phyloP scores from a whole-genome alignment of 2,113 vertebrate species.

The Lethenteron camtschaticum region DNA sequence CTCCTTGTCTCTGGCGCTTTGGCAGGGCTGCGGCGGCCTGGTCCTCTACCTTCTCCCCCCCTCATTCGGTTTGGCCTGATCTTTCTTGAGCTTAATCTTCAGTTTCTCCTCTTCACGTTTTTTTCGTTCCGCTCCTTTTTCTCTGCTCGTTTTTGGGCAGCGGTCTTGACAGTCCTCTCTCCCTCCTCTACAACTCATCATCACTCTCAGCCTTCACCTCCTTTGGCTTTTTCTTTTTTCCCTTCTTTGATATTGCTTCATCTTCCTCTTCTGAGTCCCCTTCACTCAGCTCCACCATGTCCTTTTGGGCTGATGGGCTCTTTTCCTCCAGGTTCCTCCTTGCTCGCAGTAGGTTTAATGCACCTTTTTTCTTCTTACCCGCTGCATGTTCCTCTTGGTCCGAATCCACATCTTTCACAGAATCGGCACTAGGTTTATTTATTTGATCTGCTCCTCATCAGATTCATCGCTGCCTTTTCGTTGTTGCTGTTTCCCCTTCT shows the following conservation, averaged over 20 bases:
- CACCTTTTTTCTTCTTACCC: too few relatives aligned
- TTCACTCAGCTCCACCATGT: conserved; percentile 9
- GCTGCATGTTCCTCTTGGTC: too few relatives aligned
- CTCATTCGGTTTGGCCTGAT: conserved; percentile 45
- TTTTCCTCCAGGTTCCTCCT: too few relatives aligned
- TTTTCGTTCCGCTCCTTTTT: conserved; percentile 87
- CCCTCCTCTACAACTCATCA: conserved; percentile 27
- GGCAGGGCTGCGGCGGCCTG: conserved; percentile 17
- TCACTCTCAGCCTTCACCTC: conserved; percentile 29
- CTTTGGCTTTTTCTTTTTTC: conserved; percentile 53
- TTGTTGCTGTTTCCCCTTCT: too few relatives aligned
- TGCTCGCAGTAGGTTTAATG: too few relatives aligned
- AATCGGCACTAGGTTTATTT: too few relatives aligned
- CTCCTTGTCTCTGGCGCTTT: conserved; percentile 14
- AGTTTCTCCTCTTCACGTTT: conserved; percentile 65
- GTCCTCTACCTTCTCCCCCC: conserved; percentile 31
- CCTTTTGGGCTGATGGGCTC: too few relatives aligned
- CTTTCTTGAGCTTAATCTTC: conserved; percentile 42
- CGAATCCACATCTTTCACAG: too few relatives aligned
- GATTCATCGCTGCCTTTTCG: too few relatives aligned
- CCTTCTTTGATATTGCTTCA: conserved; percentile 20
- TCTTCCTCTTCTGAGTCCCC: conserved; percentile 11
- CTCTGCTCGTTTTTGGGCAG: conserved; percentile 91
- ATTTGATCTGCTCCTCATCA: too few relatives aligned
- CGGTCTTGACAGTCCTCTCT: conserved; percentile 52